Percentiles rank a stretch among this genome's conserved stretches.
Evolutionary conservation across 2,797 vertebrate species (phyloP).

Genomic region (Micrastur ruficollis): DNA sequence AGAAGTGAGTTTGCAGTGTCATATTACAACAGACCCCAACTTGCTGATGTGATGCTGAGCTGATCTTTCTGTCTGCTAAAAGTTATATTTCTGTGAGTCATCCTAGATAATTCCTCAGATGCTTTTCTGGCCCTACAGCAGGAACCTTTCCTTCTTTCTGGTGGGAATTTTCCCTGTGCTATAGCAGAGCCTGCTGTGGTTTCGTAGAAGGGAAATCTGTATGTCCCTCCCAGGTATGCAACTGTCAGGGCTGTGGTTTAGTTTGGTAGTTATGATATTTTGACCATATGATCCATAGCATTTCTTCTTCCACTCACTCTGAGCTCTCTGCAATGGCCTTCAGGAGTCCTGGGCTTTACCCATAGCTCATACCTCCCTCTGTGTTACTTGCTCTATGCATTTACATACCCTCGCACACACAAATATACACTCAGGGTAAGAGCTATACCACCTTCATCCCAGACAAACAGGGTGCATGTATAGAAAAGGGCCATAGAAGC

Average conservation of each 20-base stretch:
- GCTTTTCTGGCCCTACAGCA: background rate
- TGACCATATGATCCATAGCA: background rate
- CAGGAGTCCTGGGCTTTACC: background rate
- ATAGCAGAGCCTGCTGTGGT: background rate
- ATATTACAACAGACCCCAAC: background rate
- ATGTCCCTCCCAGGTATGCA: background rate
- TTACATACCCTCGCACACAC: background rate
- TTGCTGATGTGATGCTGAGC: background rate
- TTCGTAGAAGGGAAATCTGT: background rate
- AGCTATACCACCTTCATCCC: background rate
- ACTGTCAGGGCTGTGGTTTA: background rate
- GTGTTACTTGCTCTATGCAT: background rate
- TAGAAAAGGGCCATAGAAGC: background rate
- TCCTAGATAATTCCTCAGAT: background rate
- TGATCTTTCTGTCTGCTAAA: background rate
- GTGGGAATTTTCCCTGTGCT: background rate
- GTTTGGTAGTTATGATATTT: background rate
- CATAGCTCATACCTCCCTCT: rapidly evolving
- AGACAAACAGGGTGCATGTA: background rate
- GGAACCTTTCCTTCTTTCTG: background rate
- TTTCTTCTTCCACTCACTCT: background rate
- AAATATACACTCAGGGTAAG: background rate
- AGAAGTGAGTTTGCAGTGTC: background rate
- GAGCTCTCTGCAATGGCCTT: background rate
- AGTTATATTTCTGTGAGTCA: background rate